A percentile compares a stretch with the other conserved stretches of the same genome.
These are phyloP conservation scores for Pithys albifrons DNA, from an alignment of 2,113 vertebrate genomes.

Conservation along the genomic window DNA sequence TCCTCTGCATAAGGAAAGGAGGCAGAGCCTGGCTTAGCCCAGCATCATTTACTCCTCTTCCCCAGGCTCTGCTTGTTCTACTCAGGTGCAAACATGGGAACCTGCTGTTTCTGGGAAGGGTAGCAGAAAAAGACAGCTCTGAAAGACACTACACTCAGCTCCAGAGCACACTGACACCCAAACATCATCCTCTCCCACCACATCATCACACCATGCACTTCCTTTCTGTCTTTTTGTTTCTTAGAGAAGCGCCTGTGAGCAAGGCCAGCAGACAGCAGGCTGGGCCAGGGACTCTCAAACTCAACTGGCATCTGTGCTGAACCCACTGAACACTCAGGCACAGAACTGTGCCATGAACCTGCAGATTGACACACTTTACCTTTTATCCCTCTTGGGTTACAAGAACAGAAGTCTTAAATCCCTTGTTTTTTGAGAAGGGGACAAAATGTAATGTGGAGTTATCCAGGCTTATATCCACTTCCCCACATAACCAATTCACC, in stretches of 20 bases:
- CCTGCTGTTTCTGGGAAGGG: neutral
- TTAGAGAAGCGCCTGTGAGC: accelerated
- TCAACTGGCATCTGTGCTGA: neutral
- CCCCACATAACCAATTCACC: neutral
- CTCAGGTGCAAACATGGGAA: neutral
- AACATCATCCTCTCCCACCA: neutral
- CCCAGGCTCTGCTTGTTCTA: neutral
- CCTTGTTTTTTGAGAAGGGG: neutral
- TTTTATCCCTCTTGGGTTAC: neutral
- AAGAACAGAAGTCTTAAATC: neutral
- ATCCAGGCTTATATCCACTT: neutral
- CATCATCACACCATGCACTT: neutral
- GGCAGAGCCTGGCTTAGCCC: neutral
- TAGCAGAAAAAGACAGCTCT: neutral
- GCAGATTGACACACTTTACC: neutral
- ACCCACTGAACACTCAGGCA: neutral
- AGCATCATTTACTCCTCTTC: neutral
- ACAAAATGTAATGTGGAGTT: neutral
- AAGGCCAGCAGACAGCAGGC: neutral
- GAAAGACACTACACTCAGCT: accelerated
- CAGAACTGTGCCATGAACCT: neutral
- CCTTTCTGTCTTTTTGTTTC: neutral
- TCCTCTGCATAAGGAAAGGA: neutral
- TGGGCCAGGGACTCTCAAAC: neutral
- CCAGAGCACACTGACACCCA: neutral